Base-by-base conservation (phyloP, 2,888 invertebrate species). In the Atethmia centrago region DNA sequence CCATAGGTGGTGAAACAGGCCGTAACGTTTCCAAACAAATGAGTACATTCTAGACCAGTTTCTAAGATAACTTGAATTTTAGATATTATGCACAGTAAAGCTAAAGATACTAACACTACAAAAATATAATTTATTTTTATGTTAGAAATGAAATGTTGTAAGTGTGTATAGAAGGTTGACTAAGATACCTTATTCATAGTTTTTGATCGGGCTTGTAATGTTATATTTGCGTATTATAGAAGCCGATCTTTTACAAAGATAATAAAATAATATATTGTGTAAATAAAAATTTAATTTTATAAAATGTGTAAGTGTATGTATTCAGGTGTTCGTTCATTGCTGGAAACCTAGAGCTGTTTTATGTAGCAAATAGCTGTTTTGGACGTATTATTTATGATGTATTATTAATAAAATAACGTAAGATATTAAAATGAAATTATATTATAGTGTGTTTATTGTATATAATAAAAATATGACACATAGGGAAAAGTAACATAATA, bases 251-350 rank as follows among this genome's bases (percentile, higher is more conserved):
- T 59, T 56, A 56, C 51, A 68, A 51, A 79, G 53, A 71, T 28
- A 63, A 62, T 3, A 49, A 51, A 49, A 45, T 58, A 40, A 63
- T 66, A 55, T 59, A 55, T 61, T 53, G 64, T 74, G 69, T 83
- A 83, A 63, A 83, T 79, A 80, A 66, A 66, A 72, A 53, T 49
- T 10, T 12, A 73, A 79, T 70, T 66, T 68, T 1, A 82, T 71
- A 61, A 66, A 51, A 56, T 56, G 42, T 71, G 25, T 71, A 71
- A 71, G 36, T 61, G 14, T 66, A 76, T 75, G 31, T 65, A 82
- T 67, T 77, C 62, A 79, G 36, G 19, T 69, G 64, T 53, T 69
- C 45, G 64, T 53, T 69, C 45, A 64, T 67, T 69, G 31, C 55
- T 68, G 61, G 61, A 16, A 79, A 80, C 65, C 65, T 79, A 68